Evolutionary conservation across 2,888 invertebrate species (phyloP).

Genomic region (Lymantria monacha): DNA sequence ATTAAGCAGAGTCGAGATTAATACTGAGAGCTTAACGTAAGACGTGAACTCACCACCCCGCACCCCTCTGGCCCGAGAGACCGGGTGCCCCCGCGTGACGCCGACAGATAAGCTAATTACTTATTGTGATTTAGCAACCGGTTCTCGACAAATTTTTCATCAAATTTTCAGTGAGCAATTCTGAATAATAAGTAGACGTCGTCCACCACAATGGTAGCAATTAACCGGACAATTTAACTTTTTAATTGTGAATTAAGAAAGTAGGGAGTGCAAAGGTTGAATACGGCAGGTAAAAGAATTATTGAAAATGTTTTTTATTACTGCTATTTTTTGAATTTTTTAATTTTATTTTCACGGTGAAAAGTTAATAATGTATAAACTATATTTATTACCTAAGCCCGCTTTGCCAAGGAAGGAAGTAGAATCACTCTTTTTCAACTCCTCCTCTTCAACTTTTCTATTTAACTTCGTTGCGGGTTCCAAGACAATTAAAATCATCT

Average conservation of each 20-base stretch:
- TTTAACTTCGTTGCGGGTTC: no score
- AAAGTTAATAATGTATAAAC: no score
- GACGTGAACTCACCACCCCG: slow-evolving; percentile 48
- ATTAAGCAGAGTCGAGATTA: slow-evolving; percentile 68
- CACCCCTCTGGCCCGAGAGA: slow-evolving; percentile 28
- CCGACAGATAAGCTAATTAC: slow-evolving; percentile 76
- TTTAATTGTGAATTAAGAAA: slow-evolving; percentile 77
- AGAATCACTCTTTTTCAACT: no score
- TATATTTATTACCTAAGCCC: no score
- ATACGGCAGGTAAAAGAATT: slow-evolving; percentile 59
- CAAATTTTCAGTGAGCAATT: slow-evolving; percentile 61
- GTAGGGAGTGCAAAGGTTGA: slow-evolving; percentile 67
- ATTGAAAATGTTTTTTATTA: slow-evolving; percentile 46
- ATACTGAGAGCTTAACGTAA: slow-evolving; percentile 62
- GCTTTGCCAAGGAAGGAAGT: no score
- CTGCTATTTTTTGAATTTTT: not conserved
- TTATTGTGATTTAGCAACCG: slow-evolving; percentile 70
- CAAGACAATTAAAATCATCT: no score
- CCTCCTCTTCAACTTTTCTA: no score
- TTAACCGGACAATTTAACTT: slow-evolving; percentile 79
- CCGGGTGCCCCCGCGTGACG: slow-evolving; percentile 57
- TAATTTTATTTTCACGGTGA: slow-evolving; percentile 7
- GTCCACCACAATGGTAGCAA: slow-evolving; percentile 72
- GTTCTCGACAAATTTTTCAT: slow-evolving; percentile 62
- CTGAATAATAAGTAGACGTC: slow-evolving; percentile 67